These are phyloP conservation scores for Trinectes maculatus DNA, from an alignment of 2,113 vertebrate species.

Conservation along the genomic window DNA sequence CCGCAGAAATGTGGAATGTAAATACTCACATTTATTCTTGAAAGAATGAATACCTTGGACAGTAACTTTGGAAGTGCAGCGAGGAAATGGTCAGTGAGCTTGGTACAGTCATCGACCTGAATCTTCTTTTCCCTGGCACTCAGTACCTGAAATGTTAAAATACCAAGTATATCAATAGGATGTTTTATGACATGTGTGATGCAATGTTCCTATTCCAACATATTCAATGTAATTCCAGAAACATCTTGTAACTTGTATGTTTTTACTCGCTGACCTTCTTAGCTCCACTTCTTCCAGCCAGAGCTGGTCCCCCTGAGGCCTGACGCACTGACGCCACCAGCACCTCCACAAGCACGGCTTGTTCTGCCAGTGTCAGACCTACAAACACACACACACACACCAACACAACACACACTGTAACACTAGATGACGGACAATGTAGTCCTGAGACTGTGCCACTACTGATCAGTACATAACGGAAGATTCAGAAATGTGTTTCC, in stretches of 20 bases:
- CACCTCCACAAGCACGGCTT: conserved; percentile 85
- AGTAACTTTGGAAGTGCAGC: conserved; percentile 86
- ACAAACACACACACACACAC: conserved; percentile 17
- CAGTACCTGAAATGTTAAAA: conserved; percentile 63
- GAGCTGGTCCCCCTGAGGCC: conserved; percentile 86
- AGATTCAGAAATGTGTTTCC: too few relatives aligned
- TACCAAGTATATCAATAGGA: too few relatives aligned
- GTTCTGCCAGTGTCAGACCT: conserved; percentile 80
- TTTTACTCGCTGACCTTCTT: conserved; percentile 83
- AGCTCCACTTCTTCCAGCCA: conserved; percentile 84
- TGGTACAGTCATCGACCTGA: conserved; percentile 85
- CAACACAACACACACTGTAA: not conserved
- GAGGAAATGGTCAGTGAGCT: conserved; percentile 88
- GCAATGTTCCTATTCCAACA: too few relatives aligned
- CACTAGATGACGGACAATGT: too few relatives aligned
- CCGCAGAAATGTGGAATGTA: not conserved
- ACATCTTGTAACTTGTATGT: too few relatives aligned
- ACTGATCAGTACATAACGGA: too few relatives aligned
- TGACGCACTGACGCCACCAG: conserved; percentile 86
- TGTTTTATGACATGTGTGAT: too few relatives aligned
- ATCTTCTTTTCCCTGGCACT: conserved; percentile 86
- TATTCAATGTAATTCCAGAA: too few relatives aligned
- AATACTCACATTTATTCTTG: not conserved
- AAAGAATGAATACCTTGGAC: conserved; percentile 82
- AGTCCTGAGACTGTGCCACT: not conserved